Conservation (phyloP, 2,888 invertebrate genomes). For the Agriopis marginaria region DNA sequence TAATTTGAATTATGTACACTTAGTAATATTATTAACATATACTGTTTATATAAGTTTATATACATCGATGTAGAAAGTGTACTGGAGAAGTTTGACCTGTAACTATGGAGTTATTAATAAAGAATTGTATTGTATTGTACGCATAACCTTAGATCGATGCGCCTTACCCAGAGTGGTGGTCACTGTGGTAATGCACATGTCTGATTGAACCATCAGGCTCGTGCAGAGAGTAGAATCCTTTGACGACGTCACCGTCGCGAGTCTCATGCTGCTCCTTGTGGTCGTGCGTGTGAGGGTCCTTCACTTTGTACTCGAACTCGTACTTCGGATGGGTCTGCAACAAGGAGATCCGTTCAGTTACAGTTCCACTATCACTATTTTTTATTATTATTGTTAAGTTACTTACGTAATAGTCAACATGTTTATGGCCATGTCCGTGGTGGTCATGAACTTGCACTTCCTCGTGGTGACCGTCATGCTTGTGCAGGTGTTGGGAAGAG, state of each 20-base stretch:
- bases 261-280: constrained; percentile 66
- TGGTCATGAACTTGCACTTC: constrained; percentile 42
- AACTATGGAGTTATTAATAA: too few relatives aligned
- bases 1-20: too few relatives aligned
- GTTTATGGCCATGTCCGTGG: constrained; percentile 44
- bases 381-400: background rate
- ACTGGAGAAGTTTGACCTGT: too few relatives aligned
- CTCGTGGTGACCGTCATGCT: constrained; percentile 54
- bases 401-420: constrained; percentile 51
- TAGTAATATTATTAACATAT: too few relatives aligned
- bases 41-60: too few relatives aligned
- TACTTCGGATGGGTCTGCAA: constrained; percentile 47
- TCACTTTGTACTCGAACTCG: constrained; percentile 70
- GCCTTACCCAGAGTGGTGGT: constrained; percentile 28
- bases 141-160: too few relatives aligned
- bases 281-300: constrained; percentile 73
- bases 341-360: background rate
- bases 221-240: constrained; percentile 44
- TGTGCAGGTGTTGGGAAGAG: constrained; percentile 55
- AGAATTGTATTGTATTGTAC: too few relatives aligned
- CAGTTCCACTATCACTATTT: background rate
- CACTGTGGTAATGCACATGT: constrained; percentile 43
- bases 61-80: too few relatives aligned
- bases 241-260: constrained; percentile 64
- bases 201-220: constrained; percentile 45